Evolutionary conservation across 1,140 invertebrate species (phyloP).

Genomic region (Cydia pomonella): DNA sequence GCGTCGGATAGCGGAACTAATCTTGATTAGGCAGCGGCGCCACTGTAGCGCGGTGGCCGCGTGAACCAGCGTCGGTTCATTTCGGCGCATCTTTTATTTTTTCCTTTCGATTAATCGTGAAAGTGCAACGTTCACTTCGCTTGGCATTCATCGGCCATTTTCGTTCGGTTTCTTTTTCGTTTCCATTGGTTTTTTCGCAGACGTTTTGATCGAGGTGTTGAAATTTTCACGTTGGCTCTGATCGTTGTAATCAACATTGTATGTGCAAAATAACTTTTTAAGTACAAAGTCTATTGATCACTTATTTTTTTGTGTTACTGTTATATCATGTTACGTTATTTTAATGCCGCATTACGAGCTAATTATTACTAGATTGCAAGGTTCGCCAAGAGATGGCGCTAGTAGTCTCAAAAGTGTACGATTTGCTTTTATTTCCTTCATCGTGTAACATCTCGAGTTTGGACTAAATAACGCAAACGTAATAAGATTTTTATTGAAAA

Average conservation of each 20-base stretch:
- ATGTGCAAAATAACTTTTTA: neutral
- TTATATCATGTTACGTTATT: slow-evolving; percentile 37
- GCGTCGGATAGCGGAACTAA: slow-evolving; percentile 75
- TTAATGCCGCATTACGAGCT: slow-evolving; percentile 36
- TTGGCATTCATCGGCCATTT: slow-evolving; percentile 75
- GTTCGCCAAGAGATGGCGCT: slow-evolving; percentile 62
- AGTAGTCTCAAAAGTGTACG: slow-evolving; percentile 40
- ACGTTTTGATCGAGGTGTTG: slow-evolving; percentile 73
- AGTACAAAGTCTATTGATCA: neutral
- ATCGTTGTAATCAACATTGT: neutral
- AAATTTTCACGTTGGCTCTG: slow-evolving; percentile 35
- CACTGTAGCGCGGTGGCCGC: slow-evolving; percentile 50
- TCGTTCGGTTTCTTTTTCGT: slow-evolving; percentile 75
- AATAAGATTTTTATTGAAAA: neutral
- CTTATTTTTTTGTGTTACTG: neutral
- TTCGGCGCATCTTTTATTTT: slow-evolving; percentile 70
- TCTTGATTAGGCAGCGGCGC: slow-evolving; percentile 42
- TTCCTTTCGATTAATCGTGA: slow-evolving; percentile 75
- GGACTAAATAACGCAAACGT: neutral
- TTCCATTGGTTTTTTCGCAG: slow-evolving; percentile 76
- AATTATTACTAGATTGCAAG: slow-evolving; percentile 54
- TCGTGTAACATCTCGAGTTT: neutral
- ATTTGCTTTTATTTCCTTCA: slow-evolving; percentile 1
- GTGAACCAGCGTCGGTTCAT: slow-evolving; percentile 68
- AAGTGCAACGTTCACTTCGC: slow-evolving; percentile 79